A percentile compares a stretch with the other conserved stretches of the same genome.
phyloP scores from a whole-genome alignment of 2,797 vertebrate species.

The Cyclura pinguis region DNA sequence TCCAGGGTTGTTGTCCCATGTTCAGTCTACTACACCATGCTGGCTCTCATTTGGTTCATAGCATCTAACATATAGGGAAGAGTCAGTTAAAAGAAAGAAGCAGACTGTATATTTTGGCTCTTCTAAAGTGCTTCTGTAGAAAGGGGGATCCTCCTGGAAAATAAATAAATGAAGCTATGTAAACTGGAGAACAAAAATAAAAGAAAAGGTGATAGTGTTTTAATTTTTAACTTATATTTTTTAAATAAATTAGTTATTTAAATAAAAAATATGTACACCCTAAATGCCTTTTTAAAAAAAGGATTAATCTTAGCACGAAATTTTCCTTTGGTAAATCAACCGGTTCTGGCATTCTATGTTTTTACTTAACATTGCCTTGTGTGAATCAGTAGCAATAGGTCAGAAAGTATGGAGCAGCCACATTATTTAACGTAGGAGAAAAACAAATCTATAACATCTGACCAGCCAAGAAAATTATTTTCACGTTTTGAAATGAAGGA shows the following conservation, averaged over 20 bases:
- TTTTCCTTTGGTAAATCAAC: neutral
- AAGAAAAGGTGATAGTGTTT: constrained; percentile 2
- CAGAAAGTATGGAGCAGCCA: constrained; percentile 3
- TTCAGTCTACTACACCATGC: no score
- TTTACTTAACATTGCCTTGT: constrained; percentile 47
- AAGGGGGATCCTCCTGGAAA: constrained; percentile 24
- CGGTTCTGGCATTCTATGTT: neutral
- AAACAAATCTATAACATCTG: constrained; percentile 35
- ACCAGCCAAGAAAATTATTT: constrained; percentile 33
- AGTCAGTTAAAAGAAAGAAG: neutral
- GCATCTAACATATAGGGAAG: constrained; percentile 4
- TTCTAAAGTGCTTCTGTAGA: constrained; percentile 18
- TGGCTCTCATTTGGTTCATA: constrained; percentile 50
- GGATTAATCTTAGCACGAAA: constrained; percentile 47
- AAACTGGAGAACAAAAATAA: constrained; percentile 45
- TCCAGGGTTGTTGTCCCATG: no score
- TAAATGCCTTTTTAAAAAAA: constrained; percentile 52
- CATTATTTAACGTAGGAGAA: constrained; percentile 19
- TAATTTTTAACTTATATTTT: no score
- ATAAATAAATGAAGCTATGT: constrained; percentile 7
- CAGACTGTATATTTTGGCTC: neutral
- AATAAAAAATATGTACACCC: constrained; percentile 52
- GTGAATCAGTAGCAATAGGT: constrained; percentile 18
- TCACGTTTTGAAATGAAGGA: constrained; percentile 24
- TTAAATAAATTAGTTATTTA: neutral